phyloP scores from a whole-genome alignment of 2,113 vertebrate genomes.

The Cephalopholis sonnerati region DNA sequence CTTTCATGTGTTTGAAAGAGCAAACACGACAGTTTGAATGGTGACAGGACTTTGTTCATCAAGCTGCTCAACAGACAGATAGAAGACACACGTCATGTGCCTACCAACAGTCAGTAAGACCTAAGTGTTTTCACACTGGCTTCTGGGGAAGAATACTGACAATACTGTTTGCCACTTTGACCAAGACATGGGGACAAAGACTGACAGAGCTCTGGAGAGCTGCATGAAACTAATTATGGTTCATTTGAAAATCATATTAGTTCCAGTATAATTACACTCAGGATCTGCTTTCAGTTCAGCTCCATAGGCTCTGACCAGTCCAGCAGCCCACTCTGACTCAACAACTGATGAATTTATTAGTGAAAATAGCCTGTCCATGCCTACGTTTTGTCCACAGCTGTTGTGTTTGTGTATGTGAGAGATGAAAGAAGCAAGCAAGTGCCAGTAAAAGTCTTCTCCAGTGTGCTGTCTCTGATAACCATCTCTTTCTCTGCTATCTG shows the following conservation, averaged over 20 bases:
- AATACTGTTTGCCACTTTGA: conserved; percentile 32
- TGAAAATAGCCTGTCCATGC: conserved; percentile 1
- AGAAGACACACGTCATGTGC: not conserved
- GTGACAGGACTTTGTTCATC: not conserved
- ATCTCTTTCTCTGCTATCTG: conserved; percentile 46
- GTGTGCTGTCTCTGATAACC: conserved; percentile 58
- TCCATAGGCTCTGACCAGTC: conserved; percentile 44
- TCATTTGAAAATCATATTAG: conserved; percentile 77
- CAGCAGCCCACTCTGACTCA: conserved; percentile 23
- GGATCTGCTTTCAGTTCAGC: conserved; percentile 55
- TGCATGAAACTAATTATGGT: conserved; percentile 67
- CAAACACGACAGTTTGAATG: not conserved
- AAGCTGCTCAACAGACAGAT: not conserved
- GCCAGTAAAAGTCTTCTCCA: conserved; percentile 24
- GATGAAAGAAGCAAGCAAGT: conserved; percentile 6
- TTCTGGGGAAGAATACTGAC: conserved; percentile 30
- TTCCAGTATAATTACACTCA: conserved; percentile 73
- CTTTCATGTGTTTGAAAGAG: not conserved
- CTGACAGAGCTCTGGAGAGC: conserved; percentile 53
- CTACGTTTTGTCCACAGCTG: conserved; percentile 7
- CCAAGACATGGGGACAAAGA: conserved; percentile 53
- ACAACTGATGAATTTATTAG: conserved; percentile 43
- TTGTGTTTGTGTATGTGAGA: conserved; percentile 41
- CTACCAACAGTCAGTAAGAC: not conserved
- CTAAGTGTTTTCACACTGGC: conserved; percentile 6